Base-by-base conservation (phyloP, 2,113 vertebrate species). In the Eulemur rufifrons region DNA sequence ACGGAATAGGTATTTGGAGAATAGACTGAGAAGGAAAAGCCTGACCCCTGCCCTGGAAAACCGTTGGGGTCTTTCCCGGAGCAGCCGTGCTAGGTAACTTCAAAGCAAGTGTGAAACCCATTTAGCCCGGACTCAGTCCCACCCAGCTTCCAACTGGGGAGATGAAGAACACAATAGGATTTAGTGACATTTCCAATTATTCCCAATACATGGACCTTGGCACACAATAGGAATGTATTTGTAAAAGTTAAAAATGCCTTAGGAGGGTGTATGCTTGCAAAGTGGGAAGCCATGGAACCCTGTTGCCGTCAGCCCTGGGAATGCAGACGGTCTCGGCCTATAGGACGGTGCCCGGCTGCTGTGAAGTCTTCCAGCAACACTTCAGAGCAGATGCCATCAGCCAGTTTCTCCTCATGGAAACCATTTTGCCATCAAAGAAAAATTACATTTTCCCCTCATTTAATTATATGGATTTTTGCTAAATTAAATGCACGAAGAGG, bases 401-500 rank as follows among this genome's bases (percentile, higher is more conserved):
- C 82, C 89, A 73, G 32, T n/a, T 95, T 96, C 83, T 95, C 86
- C 91, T 96, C 91, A 68, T 81, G 93, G 95, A 97, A 97, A 96
- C 61, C 86, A 96, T 97, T 95, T 81, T 95, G 82, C 95, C 95
- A 88, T 94, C 88, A 98, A 93, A 96, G 93, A 96, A 98, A 97
- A 94, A 89, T 93, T 78, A 76, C 37, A 45, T 81, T 86, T 96
- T 63, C 47, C 47, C 42, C 47, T 92, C 74, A 86, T 94, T 97
- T 97, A 91, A 97, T 96, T 91, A 96, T 63, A 23, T 95, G 87
- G 89, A 85, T 86, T 95, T 95, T 90, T 95, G 92, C 86, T 96
- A 95, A 97, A 94, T 97, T 95, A 97, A 98, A 98, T 95, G 93
- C 23, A 91, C 74, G 6, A 42, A 73, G 64, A 86, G 94, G 94